Conservation (phyloP, 2,888 invertebrate genomes). For the Meiosimyza platycephala region DNA sequence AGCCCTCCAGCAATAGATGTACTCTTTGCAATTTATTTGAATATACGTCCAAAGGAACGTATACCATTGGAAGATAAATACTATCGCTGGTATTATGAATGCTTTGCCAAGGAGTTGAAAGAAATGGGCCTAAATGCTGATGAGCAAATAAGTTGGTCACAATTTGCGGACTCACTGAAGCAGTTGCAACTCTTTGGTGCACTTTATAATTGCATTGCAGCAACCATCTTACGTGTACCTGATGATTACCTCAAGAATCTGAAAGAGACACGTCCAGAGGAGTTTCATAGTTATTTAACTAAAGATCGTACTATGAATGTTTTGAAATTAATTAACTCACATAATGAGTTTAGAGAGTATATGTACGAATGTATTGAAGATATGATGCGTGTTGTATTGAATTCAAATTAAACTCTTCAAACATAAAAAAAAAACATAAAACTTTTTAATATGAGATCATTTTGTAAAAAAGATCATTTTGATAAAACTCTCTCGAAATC, state of each 20-base stretch:
- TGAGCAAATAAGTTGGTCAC: constrained; percentile 55
- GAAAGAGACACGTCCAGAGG: constrained; percentile 56
- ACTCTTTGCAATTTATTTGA: constrained; percentile 57
- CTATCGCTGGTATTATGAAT: constrained; percentile 50
- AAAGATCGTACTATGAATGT: constrained; percentile 54
- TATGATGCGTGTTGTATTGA: constrained; percentile 48
- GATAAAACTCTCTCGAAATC: too few species aligned
- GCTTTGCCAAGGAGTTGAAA: constrained; percentile 55
- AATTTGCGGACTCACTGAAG: constrained; percentile 61
- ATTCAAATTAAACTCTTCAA: not conserved
- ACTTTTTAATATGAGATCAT: too few species aligned
- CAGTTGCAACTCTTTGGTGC: constrained; percentile 63
- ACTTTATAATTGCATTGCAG: constrained; percentile 62
- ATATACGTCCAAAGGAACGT: constrained; percentile 50
- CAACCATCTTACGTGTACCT: constrained; percentile 59
- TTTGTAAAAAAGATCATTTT: too few species aligned
- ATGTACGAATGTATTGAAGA: constrained; percentile 57
- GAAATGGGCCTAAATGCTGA: constrained; percentile 54
- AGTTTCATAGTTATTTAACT: constrained; percentile 64
- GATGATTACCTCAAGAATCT: constrained; percentile 60
- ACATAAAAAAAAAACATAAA: too few species aligned
- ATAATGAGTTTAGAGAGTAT: constrained; percentile 49
- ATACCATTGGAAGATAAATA: constrained; percentile 44
- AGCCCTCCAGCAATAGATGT: constrained; percentile 62
- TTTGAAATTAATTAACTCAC: constrained; percentile 46